A percentile compares a stretch with the other conserved stretches of the same genome.
phyloP scores from a whole-genome alignment of 53 echinoderm and acorn worm species.

The Holothuria scabra region DNA sequence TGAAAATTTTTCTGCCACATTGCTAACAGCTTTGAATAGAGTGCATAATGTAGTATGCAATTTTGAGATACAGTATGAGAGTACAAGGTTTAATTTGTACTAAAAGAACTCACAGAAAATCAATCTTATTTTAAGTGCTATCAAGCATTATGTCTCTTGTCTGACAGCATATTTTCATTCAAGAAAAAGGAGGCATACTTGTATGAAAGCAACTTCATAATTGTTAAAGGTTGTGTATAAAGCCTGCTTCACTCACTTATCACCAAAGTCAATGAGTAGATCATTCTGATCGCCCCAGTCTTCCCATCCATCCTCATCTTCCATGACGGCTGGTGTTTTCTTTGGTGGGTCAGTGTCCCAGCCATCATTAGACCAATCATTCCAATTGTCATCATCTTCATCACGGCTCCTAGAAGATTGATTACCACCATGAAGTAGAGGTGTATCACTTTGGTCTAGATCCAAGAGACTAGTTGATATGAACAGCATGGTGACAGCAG shows the following conservation, averaged over 20 bases:
- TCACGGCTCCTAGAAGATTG: slow-evolving; percentile 76
- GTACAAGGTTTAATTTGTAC: too few species aligned
- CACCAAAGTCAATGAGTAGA: slow-evolving; percentile 78
- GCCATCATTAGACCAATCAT: slow-evolving; percentile 72
- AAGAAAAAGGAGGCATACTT: too few species aligned
- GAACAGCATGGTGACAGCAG: slow-evolving; percentile 17
- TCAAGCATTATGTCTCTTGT: too few species aligned
- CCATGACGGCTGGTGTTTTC: slow-evolving; percentile 5
- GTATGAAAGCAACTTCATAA: not conserved
- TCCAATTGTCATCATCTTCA: slow-evolving; percentile 71
- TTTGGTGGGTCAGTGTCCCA: slow-evolving; percentile 56
- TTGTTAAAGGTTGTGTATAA: not conserved
- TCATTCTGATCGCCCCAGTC: slow-evolving; percentile 73
- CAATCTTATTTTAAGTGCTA: too few species aligned
- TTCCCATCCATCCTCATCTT: slow-evolving; percentile 80
- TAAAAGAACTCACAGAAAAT: too few species aligned
- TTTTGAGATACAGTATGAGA: too few species aligned
- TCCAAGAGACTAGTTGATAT: slow-evolving; percentile 62
- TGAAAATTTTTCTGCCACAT: too few species aligned
- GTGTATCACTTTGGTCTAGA: slow-evolving; percentile 93
- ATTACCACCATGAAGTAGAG: slow-evolving; percentile 87
- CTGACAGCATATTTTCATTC: not conserved
- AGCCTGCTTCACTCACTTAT: slow-evolving; percentile 41
- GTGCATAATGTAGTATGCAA: too few species aligned
- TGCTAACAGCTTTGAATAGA: too few species aligned